Evolutionary conservation across 2,797 vertebrate species (phyloP), one percentile per base, ranked within the genome.

Genomic region (Poecilia wingei): DNA sequence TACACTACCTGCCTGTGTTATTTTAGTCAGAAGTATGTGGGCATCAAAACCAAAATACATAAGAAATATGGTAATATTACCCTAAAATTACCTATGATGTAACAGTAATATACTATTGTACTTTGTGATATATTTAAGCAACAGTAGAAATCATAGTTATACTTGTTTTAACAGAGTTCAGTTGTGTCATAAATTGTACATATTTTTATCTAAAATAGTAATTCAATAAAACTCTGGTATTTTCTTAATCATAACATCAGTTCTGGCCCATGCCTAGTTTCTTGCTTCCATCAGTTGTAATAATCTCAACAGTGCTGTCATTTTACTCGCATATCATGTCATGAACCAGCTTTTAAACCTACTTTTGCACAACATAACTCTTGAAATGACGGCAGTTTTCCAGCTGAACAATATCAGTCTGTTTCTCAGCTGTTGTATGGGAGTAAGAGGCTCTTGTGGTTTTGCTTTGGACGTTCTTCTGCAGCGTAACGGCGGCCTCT

Each of bases 401-500:
- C 87, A 89, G 76, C 89, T 94, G 90, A 93, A 94, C 91, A 93
- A 94, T 91, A 93, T 84, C 86, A 64, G 80, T 72, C 51, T 51
- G 39, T 83, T 82, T 47, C 72, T 80, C 22, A 78, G 70, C 46
- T 86, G 72, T 53, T 69, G 22, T 72, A 51, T 74, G 9, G 74
- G 6, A 43, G 49, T 53, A 66, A 3, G 16, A 78, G 72, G 78
- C 69, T 41, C 33, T 75, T 70, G 79, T 81, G 82, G 91, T 91
- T 94, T 94, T 86, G 92, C 86, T 80, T 25, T 88, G 85, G 88
- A 76, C 94, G 72, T 97, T 93, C 90, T 91, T 94, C 93, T 94
- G 83, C 97, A 99, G 98, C 98, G 98, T 90, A 99, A 99, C 49
- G 98, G 98, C 64, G 97, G 97, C 80, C 97, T 99, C 81, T 99